phyloP scores from a whole-genome alignment of 53 echinoderm and acorn worm species.

The Stichopus horrens region DNA sequence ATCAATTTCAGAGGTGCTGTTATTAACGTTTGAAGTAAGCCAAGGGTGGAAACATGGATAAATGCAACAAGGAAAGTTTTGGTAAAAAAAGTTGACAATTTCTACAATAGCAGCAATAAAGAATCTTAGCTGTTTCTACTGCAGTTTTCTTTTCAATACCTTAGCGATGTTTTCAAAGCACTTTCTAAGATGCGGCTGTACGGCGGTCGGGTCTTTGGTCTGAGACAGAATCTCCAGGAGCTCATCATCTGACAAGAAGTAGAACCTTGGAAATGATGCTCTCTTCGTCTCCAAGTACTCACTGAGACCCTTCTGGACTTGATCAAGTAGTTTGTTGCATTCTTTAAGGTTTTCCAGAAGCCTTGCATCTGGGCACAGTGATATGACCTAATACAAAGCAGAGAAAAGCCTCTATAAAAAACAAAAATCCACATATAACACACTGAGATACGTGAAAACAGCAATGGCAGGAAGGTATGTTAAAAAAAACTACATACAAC shows the following conservation, averaged over 20 bases:
- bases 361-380: constrained; percentile 92
- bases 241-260: constrained; percentile 98
- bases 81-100: too few relatives aligned
- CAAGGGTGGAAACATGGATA: too few relatives aligned
- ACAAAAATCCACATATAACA: not conserved
- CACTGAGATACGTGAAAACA: not conserved
- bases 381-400: constrained; percentile 72
- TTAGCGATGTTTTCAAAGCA: constrained; percentile 68
- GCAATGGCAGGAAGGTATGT: not conserved
- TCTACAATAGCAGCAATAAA: too few relatives aligned
- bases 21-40: too few relatives aligned
- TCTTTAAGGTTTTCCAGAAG: constrained; percentile 97
- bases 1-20: too few relatives aligned
- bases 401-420: not conserved
- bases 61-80: too few relatives aligned
- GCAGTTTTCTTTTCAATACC: not conserved
- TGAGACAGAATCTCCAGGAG: constrained; percentile 97
- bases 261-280: constrained; percentile 95
- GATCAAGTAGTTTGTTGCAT: constrained; percentile 99
- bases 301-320: constrained; percentile 98
- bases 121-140: too few relatives aligned
- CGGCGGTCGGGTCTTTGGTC: constrained; percentile 97
- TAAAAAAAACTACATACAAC: not conserved
- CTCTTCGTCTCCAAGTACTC: constrained; percentile 99
- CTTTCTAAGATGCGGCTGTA: constrained; percentile 97